phyloP scores from a whole-genome alignment of 2,113 vertebrate species.

The Rhea americana region DNA sequence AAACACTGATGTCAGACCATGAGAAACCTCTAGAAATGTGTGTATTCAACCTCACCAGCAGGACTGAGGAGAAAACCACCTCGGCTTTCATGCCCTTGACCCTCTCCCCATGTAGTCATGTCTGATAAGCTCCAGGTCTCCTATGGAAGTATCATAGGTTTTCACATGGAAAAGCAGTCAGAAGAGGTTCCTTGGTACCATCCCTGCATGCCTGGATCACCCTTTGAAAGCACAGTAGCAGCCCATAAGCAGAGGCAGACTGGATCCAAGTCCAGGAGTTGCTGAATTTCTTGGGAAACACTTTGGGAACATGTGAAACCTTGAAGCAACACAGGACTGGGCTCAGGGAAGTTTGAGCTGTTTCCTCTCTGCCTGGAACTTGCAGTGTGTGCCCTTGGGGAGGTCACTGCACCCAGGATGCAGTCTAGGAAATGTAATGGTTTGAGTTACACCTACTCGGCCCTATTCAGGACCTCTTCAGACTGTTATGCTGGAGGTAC shows the following conservation, averaged over 20 bases:
- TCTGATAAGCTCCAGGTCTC: no score
- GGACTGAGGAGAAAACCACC: no score
- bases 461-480: background rate
- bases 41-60: no score
- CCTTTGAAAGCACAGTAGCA: background rate
- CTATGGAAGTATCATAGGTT: no score
- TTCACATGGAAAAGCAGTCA: no score
- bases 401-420: background rate
- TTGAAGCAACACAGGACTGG: background rate
- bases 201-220: no score
- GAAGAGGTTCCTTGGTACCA: no score
- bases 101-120: no score
- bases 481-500: background rate
- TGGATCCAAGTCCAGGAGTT: background rate
- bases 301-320: background rate
- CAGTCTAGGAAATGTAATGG: accelerated
- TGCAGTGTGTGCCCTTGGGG: background rate
- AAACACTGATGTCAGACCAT: no score
- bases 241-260: background rate
- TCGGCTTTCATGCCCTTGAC: no score
- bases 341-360: background rate
- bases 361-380: background rate
- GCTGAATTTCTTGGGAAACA: no score
- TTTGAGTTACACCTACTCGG: accelerated
- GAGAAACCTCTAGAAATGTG: no score